Base-by-base conservation (phyloP, 2,113 vertebrate genomes). In the Mugil cephalus region DNA sequence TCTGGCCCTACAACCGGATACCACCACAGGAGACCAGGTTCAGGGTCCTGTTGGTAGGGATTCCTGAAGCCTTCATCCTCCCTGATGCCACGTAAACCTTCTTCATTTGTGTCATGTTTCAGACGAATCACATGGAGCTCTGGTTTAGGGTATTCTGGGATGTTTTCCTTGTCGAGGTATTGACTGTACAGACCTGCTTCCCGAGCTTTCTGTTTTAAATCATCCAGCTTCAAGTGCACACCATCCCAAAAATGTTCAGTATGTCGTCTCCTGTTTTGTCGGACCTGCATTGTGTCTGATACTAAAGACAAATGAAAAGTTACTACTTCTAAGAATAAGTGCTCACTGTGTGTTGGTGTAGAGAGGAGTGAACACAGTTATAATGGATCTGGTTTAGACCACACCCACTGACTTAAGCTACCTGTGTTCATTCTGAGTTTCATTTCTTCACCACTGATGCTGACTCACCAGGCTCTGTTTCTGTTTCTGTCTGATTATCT, bases 21-120 rank as follows among this genome's bases (percentile, higher is more conserved):
- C 76, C 73, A 88, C 82, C 82, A 88, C 24, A 68, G 4, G 55
- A 68, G 24, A 3, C 0, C n/a, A n/a, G n/a, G n/a, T n/a, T n/a
- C n/a, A n/a, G n/a, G n/a, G n/a, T n/a, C n/a, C 5, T 0, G 1
- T 1, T 15, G 0, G 0, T 0, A 0, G n/a, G 10, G 45, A 10
- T 13, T 24, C 40, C 0, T 10, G 63, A 81, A 84, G 12, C 85
- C 81, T 0, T 0, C 0, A 1, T 65, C 35, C 1, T 0, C 0
- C 30, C 4, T 9, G 74, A 84, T 82, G 3, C 78, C 64, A 0
- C 0, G 0, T 1, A 81, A 18, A 4, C 70, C 47, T 0, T 0
- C 0, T n/a, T 0, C 0, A 1, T 61, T 1, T 1, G 85, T 87
- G 62, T 83, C 74, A 1, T 87, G 85, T 52, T 56, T 84, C 50